phyloP scores from a whole-genome alignment of 2,113 vertebrate genomes.

The Rhadina sibilatrix region DNA sequence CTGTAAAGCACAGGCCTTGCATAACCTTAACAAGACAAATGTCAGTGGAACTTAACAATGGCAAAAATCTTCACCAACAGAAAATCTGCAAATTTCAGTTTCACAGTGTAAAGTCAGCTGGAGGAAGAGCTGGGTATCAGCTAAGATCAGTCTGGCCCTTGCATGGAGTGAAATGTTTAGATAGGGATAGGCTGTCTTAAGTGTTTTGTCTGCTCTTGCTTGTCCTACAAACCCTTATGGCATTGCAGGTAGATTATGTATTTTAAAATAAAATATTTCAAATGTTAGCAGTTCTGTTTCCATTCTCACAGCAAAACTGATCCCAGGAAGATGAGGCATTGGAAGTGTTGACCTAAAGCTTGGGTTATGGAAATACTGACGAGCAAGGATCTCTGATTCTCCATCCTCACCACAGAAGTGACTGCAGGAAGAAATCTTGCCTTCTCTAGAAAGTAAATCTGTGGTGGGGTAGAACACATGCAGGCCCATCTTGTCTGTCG shows the following conservation, averaged over 20 bases:
- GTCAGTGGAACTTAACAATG: not conserved
- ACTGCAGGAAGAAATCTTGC: not conserved
- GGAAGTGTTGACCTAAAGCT: not conserved
- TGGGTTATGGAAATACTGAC: not conserved
- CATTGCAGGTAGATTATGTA: not conserved
- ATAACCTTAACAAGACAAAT: not conserved
- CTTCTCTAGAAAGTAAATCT: not conserved
- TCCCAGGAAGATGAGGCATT: not conserved
- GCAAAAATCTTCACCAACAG: not conserved
- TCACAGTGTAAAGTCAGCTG: not conserved
- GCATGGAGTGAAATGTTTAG: not conserved
- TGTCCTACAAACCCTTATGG: not conserved
- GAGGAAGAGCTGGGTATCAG: not conserved
- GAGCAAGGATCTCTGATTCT: not conserved
- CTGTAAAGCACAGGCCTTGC: not conserved
- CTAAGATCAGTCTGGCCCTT: not conserved
- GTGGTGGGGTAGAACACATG: not conserved
- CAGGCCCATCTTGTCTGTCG: not conserved
- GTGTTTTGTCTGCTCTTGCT: not conserved
- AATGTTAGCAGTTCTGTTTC: not conserved
- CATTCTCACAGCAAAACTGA: not conserved
- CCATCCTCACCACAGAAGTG: not conserved
- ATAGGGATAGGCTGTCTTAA: not conserved
- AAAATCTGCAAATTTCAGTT: not conserved
- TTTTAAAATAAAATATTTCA: not conserved